Evolutionary conservation across 2,888 invertebrate genomes (phyloP), one percentile per base, ranked within the genome.

Genomic region (Troides oblongomaculatus): DNA sequence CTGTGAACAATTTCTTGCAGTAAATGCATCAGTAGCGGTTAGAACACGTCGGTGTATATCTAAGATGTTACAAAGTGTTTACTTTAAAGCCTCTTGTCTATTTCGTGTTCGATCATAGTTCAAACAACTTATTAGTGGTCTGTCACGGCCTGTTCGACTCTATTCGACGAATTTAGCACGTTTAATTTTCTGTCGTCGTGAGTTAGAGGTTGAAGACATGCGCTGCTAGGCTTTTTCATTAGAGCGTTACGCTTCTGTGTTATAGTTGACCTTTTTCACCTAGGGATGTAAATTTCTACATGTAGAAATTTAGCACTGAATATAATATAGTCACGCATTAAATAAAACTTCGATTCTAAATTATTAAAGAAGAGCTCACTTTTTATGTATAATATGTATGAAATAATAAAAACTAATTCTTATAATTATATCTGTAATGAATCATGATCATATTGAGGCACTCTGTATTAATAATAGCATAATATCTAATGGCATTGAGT

Each of bases 121-220:
- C 84, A 87, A 90, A 89, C 83, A 87, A 81, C 80, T 82, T 76
- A 78, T 82, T 81, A 85, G 86, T 85, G 69, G 67, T 57, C 77
- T 78, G 89, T 90, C 90, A 90, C 89, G 90, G 83, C 79, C 72
- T 82, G 86, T 85, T 87, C 86, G 85, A 83, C 84, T 83, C 80
- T 80, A 78, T 83, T 79, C 81, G 81, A 77, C 83, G 82, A 86
- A 89, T 89, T 91, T 91, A 91, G 90, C 90, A 89, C 89, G 80
- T 89, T 84, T 77, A 74, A 74, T 72, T 80, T 76, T 84, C 78
- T 78, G 85, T 81, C 83, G 84, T 88, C 79, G 80, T 81, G 81
- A 88, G 83, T 80, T 67, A 59, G 80, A 80, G 87, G 87, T 89
- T 87, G 83, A 78, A 86, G 87, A 86, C 88, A 83, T 83, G 82